Percentiles rank a stretch among this genome's conserved stretches.
These are phyloP conservation scores for Thysanoteuthis rhombus DNA, from an alignment of 2,888 invertebrate species.

Conservation along the genomic window DNA sequence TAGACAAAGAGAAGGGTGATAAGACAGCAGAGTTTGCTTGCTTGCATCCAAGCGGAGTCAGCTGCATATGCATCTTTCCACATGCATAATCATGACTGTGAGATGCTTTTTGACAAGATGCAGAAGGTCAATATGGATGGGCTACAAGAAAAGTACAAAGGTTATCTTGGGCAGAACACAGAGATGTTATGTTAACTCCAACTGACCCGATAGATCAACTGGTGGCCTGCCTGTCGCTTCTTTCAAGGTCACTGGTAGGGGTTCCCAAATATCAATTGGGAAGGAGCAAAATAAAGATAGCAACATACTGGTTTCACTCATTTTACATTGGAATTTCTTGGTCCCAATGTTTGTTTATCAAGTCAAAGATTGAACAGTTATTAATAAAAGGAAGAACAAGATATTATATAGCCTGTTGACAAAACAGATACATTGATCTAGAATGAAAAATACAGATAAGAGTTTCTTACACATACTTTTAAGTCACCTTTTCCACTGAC, in stretches of 20 bases:
- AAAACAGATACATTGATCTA: neutral
- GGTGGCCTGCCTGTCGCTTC: neutral
- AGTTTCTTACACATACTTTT: neutral
- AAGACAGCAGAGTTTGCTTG: neutral
- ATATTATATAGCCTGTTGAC: neutral
- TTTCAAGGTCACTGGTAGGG: neutral
- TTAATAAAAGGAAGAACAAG: neutral
- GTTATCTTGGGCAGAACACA: neutral
- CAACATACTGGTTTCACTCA: neutral
- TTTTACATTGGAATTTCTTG: neutral
- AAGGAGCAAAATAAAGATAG: neutral
- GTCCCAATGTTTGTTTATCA: neutral
- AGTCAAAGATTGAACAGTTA: neutral
- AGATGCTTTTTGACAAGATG: neutral
- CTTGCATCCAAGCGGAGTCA: neutral
- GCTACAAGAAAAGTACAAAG: neutral
- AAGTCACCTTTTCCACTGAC: neutral
- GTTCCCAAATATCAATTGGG: neutral
- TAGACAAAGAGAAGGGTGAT: neutral
- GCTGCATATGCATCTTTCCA: neutral
- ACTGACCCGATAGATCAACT: neutral
- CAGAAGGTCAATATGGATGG: neutral
- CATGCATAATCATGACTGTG: neutral
- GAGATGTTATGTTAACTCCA: neutral
- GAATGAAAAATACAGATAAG: neutral